Evolutionary conservation across 2,797 vertebrate genomes (phyloP), one percentile per base, ranked within the genome.

Genomic region (Pyrrhura leucotis): DNA sequence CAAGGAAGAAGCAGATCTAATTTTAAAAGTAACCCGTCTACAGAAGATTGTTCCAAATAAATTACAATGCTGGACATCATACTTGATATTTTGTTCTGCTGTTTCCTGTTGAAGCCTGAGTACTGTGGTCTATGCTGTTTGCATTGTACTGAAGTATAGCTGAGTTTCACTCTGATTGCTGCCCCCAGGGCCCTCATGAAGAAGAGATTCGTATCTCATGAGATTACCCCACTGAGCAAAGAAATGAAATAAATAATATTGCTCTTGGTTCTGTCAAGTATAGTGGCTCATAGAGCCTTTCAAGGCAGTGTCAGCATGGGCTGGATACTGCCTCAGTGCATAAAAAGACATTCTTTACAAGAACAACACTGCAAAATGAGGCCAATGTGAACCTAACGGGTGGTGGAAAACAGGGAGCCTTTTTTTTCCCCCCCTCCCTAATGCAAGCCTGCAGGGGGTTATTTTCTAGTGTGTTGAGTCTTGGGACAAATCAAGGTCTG

Each of bases 171-270:
- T 95, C 56, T 50, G 37, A 77, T 81, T 96, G 54, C 93, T 85
- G 1, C 80, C 91, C 95, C 92, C 93, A 67, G 71, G 89, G 89
- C 59, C 65, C 54, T 96, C 83, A 35, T 95, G 95, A 97, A 97
- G 92, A 80, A 96, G 94, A 97, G 96, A 96, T 93, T 97, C 77
- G 7, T 83, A 92, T 96, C 97, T 96, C 96, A 25, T 42, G 97
- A 97, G 97, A 91, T 77, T 91, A 91, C 48, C 62, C 72, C 89
- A 91, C 73, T 54, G 95, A 97, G 93, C 73, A 96, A 94, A 95
- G 90, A 85, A 95, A 95, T 95, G 84, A 97, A 97, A 97, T 97
- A 97, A 97, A 97, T 97, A 96, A 95, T 87, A 63, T 10, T 51
- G 82, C 28, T 74, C 35, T 91, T 26, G 63, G 39, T 86, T 91